These are phyloP conservation scores for Molossus molossus DNA, from an alignment of 2,797 vertebrate genomes.

Conservation along the genomic window DNA sequence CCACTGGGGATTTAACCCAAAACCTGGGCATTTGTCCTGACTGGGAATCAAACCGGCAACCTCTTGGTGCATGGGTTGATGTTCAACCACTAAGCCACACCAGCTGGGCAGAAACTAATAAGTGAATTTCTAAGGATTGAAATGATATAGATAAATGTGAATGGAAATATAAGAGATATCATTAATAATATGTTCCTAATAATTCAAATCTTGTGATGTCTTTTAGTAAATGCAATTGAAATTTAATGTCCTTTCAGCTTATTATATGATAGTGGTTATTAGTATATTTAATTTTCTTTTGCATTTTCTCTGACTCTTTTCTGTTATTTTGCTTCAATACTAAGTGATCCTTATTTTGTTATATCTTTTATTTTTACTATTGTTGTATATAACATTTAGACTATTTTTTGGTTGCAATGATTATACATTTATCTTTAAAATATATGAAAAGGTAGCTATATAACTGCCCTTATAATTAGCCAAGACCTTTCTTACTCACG, in stretches of 20 bases:
- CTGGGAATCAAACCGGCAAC: no score
- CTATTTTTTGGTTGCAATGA: slow-evolving; percentile 92
- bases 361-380: background rate
- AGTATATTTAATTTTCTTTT: slow-evolving; percentile 70
- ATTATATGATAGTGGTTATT: slow-evolving; percentile 53
- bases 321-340: slow-evolving; percentile 68
- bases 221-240: slow-evolving; percentile 58
- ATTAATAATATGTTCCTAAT: background rate
- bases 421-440: slow-evolving; percentile 92
- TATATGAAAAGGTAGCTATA: slow-evolving; percentile 90
- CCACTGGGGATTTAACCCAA: no score
- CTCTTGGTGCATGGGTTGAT: no score
- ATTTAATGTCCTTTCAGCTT: slow-evolving; percentile 52
- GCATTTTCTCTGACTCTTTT: slow-evolving; percentile 30
- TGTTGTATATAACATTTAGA: background rate
- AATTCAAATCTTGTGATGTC: slow-evolving; percentile 39
- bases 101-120: background rate
- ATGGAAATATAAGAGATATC: slow-evolving; percentile 33
- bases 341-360: slow-evolving; percentile 68
- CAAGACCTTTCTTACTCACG: slow-evolving; percentile 91
- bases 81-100: no score
- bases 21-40: no score
- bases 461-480: slow-evolving; percentile 94
- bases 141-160: slow-evolving; percentile 43
- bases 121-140: slow-evolving; percentile 33